Evolutionary conservation across 2,888 invertebrate species (phyloP).

Genomic region (Chouioia cunea): DNA sequence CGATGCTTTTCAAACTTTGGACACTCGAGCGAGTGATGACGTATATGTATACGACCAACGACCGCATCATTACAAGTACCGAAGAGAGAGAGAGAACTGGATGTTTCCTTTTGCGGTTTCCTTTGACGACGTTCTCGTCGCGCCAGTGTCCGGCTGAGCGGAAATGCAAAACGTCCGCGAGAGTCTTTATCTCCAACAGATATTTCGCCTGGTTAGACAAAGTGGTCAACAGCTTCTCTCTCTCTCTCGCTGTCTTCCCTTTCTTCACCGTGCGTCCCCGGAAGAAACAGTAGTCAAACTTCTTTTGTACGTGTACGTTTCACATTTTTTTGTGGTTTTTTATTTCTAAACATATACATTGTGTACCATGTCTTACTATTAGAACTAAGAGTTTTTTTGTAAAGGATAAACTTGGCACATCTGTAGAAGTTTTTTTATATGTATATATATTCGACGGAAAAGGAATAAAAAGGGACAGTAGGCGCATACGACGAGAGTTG

Average conservation of each 20-base stretch:
- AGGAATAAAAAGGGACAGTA: constrained; percentile 5
- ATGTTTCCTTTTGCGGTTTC: constrained; percentile 62
- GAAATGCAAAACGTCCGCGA: constrained; percentile 54
- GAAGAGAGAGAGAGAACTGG: constrained; percentile 56
- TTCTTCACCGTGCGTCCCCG: constrained; percentile 13
- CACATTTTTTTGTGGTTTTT: too few species aligned
- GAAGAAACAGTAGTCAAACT: neutral
- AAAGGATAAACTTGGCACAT: neutral
- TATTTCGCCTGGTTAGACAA: neutral
- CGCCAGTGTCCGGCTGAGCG: constrained; percentile 59
- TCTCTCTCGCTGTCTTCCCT: constrained; percentile 43
- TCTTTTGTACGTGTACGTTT: too few species aligned
- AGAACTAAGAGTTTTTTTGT: too few species aligned
- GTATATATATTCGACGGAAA: neutral
- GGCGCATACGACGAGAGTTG: too few species aligned
- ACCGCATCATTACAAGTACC: constrained; percentile 68
- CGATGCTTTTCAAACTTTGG: neutral
- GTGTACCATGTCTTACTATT: too few species aligned
- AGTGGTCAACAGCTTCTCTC: constrained; percentile 42
- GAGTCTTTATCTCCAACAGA: neutral
- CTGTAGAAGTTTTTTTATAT: neutral
- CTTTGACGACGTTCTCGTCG: constrained; percentile 59
- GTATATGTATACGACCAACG: too few species aligned
- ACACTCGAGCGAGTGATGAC: too few species aligned
- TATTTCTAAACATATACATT: too few species aligned